Conservation (phyloP, 2,113 vertebrate species). For the Rhinogobius similis region DNA sequence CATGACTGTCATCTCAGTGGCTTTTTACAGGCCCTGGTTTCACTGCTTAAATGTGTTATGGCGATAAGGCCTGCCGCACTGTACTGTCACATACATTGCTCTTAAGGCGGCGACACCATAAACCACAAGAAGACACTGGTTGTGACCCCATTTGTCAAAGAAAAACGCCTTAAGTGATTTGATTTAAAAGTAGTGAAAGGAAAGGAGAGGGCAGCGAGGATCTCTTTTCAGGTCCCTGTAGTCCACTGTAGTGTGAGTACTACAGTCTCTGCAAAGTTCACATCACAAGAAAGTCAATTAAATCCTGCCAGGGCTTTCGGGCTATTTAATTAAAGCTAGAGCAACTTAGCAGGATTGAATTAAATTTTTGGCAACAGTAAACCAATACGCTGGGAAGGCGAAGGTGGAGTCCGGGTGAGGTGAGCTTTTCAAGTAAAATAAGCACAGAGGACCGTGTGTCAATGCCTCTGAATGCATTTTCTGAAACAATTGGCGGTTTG, state of each 20-base stretch:
- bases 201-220: background rate
- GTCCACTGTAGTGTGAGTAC: conserved; percentile 38
- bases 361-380: conserved; percentile 70
- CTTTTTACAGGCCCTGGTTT: conserved; percentile 59
- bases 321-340: conserved; percentile 73
- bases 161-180: conserved; percentile 24
- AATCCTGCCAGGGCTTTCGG: conserved; percentile 60
- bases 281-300: conserved; percentile 61
- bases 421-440: conserved; percentile 45
- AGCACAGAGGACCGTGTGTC: conserved; percentile 29
- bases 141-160: conserved; percentile 13
- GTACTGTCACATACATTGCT: conserved; percentile 32
- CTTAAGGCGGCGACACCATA: conserved; percentile 32
- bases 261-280: conserved; percentile 55
- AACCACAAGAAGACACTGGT: conserved; percentile 36
- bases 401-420: conserved; percentile 25
- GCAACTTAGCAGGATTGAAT: conserved; percentile 71
- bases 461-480: conserved; percentile 23
- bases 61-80: conserved; percentile 59
- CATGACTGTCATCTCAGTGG: conserved; percentile 63
- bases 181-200: conserved; percentile 5
- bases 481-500: background rate
- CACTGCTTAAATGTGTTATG: conserved; percentile 66
- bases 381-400: conserved; percentile 56
- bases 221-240: conserved; percentile 18